Evolutionary conservation across 2,113 vertebrate genomes (phyloP).

Genomic region (Caracal caracal): DNA sequence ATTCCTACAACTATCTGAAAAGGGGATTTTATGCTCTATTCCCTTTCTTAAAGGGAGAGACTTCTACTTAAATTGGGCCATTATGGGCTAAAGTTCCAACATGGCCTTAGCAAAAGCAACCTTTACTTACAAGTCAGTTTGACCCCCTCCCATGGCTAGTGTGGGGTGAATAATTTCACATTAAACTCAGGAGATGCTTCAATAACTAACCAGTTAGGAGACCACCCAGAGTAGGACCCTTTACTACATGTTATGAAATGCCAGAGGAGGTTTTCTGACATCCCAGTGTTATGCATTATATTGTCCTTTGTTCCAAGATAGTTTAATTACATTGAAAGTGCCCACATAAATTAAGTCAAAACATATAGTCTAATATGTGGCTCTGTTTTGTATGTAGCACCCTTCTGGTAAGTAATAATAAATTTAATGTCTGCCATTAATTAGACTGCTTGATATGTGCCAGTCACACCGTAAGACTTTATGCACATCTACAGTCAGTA

Average conservation of each 20-base stretch:
- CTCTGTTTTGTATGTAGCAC: neutral
- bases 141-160: neutral
- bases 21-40: conserved; percentile 38
- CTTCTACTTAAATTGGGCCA: neutral
- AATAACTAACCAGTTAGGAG: neutral
- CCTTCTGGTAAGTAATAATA: neutral
- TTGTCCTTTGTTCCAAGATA: neutral
- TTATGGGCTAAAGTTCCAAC: neutral
- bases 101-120: neutral
- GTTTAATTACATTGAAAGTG: neutral
- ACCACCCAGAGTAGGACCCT: neutral
- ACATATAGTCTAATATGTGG: neutral
- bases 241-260: neutral
- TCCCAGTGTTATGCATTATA: neutral
- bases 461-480: neutral
- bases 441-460: neutral
- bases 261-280: neutral
- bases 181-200: neutral
- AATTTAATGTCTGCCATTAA: neutral
- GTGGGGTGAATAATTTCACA: neutral
- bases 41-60: neutral
- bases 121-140: neutral
- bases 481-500: neutral
- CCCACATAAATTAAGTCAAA: neutral
- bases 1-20: conserved; percentile 64